Conservation (phyloP, 2,888 invertebrate genomes). For the Tridacna crocea region DNA sequence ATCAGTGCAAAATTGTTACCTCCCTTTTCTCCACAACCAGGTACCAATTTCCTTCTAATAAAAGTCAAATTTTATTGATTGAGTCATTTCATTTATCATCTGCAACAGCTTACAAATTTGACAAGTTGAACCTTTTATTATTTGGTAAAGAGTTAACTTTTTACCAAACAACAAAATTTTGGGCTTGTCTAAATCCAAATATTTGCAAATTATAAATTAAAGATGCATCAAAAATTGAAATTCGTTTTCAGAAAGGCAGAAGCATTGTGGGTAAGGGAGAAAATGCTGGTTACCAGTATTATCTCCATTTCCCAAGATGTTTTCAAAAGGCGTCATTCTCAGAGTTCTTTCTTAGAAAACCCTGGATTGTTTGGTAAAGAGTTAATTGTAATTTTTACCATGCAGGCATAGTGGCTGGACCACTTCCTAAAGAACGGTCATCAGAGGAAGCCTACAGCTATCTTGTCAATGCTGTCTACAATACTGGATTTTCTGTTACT, state of each 20-base stretch:
- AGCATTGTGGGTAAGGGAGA: background rate
- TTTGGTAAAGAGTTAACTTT: background rate
- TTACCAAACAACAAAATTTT: background rate
- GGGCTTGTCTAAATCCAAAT: background rate
- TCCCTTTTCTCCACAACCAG: conserved; percentile 4
- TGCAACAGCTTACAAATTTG: no score
- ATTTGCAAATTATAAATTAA: no score
- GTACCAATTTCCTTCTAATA: no score
- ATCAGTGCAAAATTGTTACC: conserved; percentile 61
- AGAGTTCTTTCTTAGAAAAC: background rate
- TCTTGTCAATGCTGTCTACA: conserved; percentile 48
- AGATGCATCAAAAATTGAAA: no score
- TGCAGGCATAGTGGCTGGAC: conserved; percentile 66
- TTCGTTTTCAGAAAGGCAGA: conserved; percentile 52
- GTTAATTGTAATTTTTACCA: background rate
- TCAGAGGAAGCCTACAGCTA: conserved; percentile 55
- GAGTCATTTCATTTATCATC: no score
- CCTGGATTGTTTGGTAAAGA: no score
- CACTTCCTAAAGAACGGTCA: conserved; percentile 38
- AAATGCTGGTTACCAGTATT: conserved; percentile 6
- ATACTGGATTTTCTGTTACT: conserved; percentile 17
- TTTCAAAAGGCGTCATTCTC: no score
- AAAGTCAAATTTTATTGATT: no score
- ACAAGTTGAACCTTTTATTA: no score
- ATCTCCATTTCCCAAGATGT: conserved; percentile 1